Base-by-base conservation (phyloP, 1,140 invertebrate species). In the Odontomachus brunneus region DNA sequence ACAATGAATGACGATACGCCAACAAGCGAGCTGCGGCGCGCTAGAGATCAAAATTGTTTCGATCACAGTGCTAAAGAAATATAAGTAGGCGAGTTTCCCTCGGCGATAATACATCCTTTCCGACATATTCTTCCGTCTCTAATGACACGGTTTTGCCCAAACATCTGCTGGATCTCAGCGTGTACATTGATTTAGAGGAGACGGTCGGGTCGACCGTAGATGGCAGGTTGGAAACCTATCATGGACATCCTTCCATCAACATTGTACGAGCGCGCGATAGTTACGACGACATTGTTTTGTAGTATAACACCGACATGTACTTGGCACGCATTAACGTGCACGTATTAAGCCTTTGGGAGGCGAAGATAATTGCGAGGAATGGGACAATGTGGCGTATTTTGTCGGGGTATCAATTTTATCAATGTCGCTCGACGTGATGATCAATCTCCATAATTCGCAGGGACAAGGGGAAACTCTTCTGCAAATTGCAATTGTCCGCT, bases 111-210 rank as follows among this genome's bases (percentile, higher is more conserved):
- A 48, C 48, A 75, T 11, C 11, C 24, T 29, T n/a, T 12, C 7
- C 57, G 65, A 71, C 48, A 55, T 78, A 59, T 71, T 80, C 65
- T 80, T 71, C 33, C 24, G 33, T 48, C 22, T 59, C 75, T 80
- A 71, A 80, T 80, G 75, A 80, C 51, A 80, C 22, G 22, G 75
- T 22, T 67, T 49, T 53, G 49, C 63, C 55, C 26, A 49, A 75
- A 66, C 49, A 73, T 74, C 80, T 82, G 67, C 24, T 22, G 24
- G 67, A 38, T 65, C 78, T 67, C 48, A 66, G 60, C 19, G 51
- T 73, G 78, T 81, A 57, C 69, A 84, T 84, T 84, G 78, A 81
- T 66, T 82, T 65, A 72, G 59, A 81, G 60, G 60, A 82, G 67
- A 71, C 53, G 71, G 67, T 66, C 11, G 78, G 53, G 38, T 66